phyloP scores from a whole-genome alignment of 2,113 vertebrate genomes.

The Tapirus terrestris region DNA sequence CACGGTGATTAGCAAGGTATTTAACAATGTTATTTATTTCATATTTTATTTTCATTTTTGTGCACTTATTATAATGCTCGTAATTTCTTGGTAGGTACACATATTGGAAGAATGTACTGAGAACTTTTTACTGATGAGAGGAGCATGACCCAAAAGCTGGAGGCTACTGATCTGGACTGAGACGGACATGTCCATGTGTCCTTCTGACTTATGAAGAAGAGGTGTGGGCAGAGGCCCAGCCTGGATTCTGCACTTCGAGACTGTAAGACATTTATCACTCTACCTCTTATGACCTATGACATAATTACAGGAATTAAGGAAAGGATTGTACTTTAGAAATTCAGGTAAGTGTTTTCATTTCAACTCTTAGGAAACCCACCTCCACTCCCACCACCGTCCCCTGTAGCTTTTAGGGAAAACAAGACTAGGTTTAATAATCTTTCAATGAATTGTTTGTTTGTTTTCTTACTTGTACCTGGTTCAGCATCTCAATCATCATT shows the following conservation, averaged over 20 bases:
- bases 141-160: background rate
- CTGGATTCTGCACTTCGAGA: background rate
- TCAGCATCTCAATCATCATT: background rate
- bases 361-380: background rate
- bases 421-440: background rate
- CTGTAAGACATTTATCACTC: background rate
- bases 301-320: background rate
- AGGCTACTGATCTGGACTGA: background rate
- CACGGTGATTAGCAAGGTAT: background rate
- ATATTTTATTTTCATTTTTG: background rate
- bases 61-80: background rate
- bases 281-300: background rate
- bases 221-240: background rate
- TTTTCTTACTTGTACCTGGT: background rate
- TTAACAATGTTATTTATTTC: background rate
- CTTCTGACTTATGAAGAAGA: background rate
- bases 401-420: background rate
- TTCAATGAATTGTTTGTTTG: background rate
- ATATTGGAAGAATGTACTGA: background rate
- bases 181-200: background rate
- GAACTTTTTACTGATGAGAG: background rate
- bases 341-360: constrained; percentile 25
- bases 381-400: rapidly evolving
- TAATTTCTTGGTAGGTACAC: background rate
- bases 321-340: background rate